These are phyloP conservation scores for Myopa tessellatipennis DNA, from an alignment of 2,888 invertebrate genomes.

Conservation along the genomic window DNA sequence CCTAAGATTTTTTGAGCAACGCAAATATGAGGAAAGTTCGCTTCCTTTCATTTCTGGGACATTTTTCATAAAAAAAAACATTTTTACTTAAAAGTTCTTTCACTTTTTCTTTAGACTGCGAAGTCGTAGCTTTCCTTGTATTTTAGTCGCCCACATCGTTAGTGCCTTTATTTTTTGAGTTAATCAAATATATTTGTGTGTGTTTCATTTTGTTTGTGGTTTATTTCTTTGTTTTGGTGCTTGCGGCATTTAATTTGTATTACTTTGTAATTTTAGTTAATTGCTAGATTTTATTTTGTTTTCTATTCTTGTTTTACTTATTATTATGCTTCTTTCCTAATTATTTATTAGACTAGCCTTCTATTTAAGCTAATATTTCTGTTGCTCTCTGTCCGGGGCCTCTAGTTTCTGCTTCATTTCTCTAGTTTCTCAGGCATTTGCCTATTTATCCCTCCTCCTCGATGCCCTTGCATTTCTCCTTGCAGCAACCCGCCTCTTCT, in stretches of 20 bases:
- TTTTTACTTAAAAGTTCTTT: neutral
- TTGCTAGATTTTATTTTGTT: slow-evolving; percentile 25
- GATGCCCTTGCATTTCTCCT: slow-evolving; percentile 62
- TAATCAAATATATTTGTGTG: slow-evolving; percentile 44
- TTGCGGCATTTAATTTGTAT: slow-evolving; percentile 37
- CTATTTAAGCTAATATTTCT: slow-evolving; percentile 41
- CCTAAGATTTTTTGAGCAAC: neutral
- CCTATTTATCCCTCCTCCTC: slow-evolving; percentile 66
- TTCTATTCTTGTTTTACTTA: neutral
- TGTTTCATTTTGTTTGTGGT: slow-evolving; percentile 18
- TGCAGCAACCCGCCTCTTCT: slow-evolving; percentile 54
- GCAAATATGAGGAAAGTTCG: neutral
- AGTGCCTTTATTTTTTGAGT: slow-evolving; percentile 39
- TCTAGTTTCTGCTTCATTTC: slow-evolving; percentile 39
- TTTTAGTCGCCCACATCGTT: slow-evolving; percentile 38
- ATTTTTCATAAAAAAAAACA: neutral
- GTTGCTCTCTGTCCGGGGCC: slow-evolving; percentile 34
- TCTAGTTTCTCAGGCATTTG: slow-evolving; percentile 36
- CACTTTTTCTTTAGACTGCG: neutral
- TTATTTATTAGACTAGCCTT: slow-evolving; percentile 45
- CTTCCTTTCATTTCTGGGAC: neutral
- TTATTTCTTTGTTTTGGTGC: slow-evolving; percentile 38
- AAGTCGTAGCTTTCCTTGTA: neutral
- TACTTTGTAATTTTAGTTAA: neutral
- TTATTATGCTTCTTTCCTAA: slow-evolving; percentile 48